A percentile compares a stretch with the other conserved stretches of the same genome.
Conservation (phyloP, 2,888 invertebrate genomes). For the Drosophila borborema region DNA sequence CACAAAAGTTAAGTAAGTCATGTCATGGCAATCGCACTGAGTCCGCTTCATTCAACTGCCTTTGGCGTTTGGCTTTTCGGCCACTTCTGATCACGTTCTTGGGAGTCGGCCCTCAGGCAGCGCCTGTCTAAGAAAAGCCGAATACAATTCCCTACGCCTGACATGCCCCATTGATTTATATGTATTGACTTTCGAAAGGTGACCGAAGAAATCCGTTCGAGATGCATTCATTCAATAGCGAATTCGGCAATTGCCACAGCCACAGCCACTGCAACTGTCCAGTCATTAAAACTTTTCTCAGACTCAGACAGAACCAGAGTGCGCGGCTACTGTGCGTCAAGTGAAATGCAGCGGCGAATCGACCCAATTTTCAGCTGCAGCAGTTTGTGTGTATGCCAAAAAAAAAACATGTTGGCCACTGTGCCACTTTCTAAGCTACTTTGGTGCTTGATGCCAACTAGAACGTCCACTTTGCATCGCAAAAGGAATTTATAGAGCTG, state of each 20-base stretch:
- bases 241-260: constrained; percentile 1
- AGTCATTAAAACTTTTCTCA: constrained; percentile 56
- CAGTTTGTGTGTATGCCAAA: constrained; percentile 41
- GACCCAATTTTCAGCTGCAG: constrained; percentile 56
- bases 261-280: constrained; percentile 4
- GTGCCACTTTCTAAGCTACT: constrained; percentile 66
- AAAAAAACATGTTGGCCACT: constrained; percentile 70
- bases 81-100: constrained; percentile 60
- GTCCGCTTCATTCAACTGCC: constrained; percentile 39
- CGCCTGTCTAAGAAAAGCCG: constrained; percentile 48
- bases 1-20: constrained; percentile 75
- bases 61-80: constrained; percentile 33
- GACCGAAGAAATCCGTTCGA: constrained; percentile 19
- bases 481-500: constrained; percentile 52
- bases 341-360: constrained; percentile 60
- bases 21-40: constrained; percentile 76
- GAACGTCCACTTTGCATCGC: constrained; percentile 70
- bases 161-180: constrained; percentile 60
- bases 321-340: constrained; percentile 68
- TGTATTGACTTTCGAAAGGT: constrained; percentile 65
- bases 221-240: constrained; percentile 28
- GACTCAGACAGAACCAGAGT: not conserved
- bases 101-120: constrained; percentile 56
- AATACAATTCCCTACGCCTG: constrained; percentile 42
- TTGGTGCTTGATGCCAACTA: constrained; percentile 52